Conservation (phyloP, 2,888 invertebrate genomes). For the Serrognathus titanus region DNA sequence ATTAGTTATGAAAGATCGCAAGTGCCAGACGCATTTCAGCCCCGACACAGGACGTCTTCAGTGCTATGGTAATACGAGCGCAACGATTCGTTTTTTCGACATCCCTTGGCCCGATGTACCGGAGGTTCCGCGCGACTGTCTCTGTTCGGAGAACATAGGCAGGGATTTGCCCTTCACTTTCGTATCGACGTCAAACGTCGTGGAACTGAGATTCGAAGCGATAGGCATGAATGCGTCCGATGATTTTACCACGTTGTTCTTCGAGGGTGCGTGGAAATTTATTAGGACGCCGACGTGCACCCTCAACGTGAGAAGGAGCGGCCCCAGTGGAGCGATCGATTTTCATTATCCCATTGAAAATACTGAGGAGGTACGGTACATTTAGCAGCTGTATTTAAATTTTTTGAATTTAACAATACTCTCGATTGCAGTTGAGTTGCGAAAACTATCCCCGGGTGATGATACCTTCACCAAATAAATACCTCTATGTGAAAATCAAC, state of each 20-base stretch:
- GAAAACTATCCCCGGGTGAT: conserved; percentile 78
- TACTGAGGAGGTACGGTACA: conserved; percentile 37
- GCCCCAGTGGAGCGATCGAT: conserved; percentile 73
- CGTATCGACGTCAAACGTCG: conserved; percentile 70
- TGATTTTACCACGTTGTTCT: conserved; percentile 79
- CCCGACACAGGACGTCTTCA: conserved; percentile 67
- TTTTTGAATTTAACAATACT: not conserved
- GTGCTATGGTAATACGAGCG: conserved; percentile 68
- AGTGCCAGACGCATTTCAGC: conserved; percentile 58
- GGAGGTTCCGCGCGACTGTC: conserved; percentile 72
- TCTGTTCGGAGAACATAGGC: conserved; percentile 61
- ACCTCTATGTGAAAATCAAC: conserved; percentile 73
- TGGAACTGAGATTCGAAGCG: conserved; percentile 79
- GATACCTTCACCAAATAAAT: conserved; percentile 71
- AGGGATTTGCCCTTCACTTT: conserved; percentile 66
- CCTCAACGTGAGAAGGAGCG: conserved; percentile 66
- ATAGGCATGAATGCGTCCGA: conserved; percentile 80
- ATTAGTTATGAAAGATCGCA: conserved; percentile 55
- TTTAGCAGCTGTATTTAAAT: no score
- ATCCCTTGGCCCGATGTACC: conserved; percentile 70
- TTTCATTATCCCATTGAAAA: conserved; percentile 48
- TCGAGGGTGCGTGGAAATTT: conserved; percentile 82
- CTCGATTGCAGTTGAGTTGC: conserved; percentile 67
- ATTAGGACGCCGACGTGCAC: conserved; percentile 67
- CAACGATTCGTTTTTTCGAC: conserved; percentile 71